phyloP scores from a whole-genome alignment of 2,113 vertebrate species.

The Baryphthengus martii region DNA sequence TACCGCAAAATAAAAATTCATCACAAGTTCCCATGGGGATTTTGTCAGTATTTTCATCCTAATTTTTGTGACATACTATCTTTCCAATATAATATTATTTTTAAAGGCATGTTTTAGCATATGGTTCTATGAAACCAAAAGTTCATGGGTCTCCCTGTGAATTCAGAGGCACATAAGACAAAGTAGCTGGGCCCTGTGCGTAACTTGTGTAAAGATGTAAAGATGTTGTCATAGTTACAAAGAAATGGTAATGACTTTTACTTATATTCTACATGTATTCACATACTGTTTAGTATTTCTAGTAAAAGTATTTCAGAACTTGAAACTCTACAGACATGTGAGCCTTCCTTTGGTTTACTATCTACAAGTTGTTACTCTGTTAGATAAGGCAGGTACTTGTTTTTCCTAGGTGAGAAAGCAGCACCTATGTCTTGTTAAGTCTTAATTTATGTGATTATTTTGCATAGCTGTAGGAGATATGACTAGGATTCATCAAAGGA shows the following conservation, averaged over 20 bases:
- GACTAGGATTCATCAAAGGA: conserved; percentile 20
- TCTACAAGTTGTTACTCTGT: not conserved
- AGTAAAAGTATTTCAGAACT: not conserved
- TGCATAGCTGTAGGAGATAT: not conserved
- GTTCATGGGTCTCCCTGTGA: not conserved
- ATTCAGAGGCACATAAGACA: not conserved
- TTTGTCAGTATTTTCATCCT: conserved; percentile 9
- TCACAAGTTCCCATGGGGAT: not conserved
- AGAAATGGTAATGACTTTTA: not conserved
- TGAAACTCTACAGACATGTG: not conserved
- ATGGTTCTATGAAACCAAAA: not conserved
- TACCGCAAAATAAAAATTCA: not conserved
- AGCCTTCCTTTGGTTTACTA: not conserved
- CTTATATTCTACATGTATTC: not conserved
- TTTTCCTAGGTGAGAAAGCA: not conserved
- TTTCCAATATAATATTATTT: not conserved
- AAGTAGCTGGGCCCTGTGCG: accelerated
- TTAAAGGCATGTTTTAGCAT: not conserved
- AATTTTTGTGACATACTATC: conserved; percentile 11
- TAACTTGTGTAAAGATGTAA: not conserved
- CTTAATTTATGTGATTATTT: conserved; percentile 21
- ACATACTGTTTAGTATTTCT: not conserved
- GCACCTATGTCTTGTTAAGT: not conserved
- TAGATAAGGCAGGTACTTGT: not conserved
- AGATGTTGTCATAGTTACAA: not conserved